phyloP scores from a whole-genome alignment of 2,888 invertebrate genomes.

The Xanthorhoe spadicearia region DNA sequence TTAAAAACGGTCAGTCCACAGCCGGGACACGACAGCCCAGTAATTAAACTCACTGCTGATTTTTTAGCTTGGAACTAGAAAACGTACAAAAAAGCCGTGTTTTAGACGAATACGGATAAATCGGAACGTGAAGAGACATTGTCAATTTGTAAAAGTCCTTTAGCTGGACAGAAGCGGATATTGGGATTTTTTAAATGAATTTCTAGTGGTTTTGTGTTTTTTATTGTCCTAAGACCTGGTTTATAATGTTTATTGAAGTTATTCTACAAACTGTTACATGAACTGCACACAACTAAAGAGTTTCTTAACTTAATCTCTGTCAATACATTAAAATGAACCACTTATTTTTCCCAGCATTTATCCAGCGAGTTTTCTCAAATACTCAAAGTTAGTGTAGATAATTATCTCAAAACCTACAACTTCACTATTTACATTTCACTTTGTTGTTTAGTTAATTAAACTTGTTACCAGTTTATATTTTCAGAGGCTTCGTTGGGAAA shows the following conservation, averaged over 20 bases:
- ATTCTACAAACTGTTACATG: too few relatives aligned
- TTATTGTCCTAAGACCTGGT: too few relatives aligned
- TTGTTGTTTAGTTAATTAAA: constrained; percentile 61
- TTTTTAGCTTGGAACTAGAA: constrained; percentile 40
- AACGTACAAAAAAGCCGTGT: neutral
- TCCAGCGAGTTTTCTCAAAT: constrained; percentile 40
- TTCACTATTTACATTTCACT: constrained; percentile 54
- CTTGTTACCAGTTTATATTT: constrained; percentile 40
- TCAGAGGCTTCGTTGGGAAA: constrained; percentile 27
- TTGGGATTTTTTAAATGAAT: too few relatives aligned
- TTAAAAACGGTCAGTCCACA: constrained; percentile 60
- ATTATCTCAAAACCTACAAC: constrained; percentile 44
- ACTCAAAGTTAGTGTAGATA: constrained; percentile 65
- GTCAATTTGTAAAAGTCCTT: constrained; percentile 1
- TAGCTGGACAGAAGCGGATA: too few relatives aligned
- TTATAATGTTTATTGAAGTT: too few relatives aligned
- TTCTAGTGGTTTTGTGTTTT: too few relatives aligned
- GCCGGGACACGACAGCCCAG: constrained; percentile 56
- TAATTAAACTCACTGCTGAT: constrained; percentile 66
- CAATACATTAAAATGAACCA: too few relatives aligned
- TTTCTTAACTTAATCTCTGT: too few relatives aligned
- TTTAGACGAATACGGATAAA: constrained; percentile 15
- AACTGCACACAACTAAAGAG: too few relatives aligned
- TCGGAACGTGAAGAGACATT: constrained; percentile 4
- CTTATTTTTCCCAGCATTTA: neutral